phyloP scores from a whole-genome alignment of 2,797 vertebrate species.

The Synaphobranchus kaupii region DNA sequence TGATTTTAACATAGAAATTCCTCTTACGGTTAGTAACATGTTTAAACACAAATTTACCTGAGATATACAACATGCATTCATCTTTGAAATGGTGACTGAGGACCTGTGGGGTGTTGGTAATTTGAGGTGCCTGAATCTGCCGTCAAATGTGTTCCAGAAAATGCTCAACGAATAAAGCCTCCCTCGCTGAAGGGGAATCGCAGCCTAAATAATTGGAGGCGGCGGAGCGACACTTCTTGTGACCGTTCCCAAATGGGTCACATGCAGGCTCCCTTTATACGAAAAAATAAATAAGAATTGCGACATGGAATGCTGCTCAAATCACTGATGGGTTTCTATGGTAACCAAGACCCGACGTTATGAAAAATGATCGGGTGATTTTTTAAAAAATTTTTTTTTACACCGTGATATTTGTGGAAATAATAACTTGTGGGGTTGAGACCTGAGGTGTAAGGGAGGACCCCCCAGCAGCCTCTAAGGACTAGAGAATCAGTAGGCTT shows the following conservation, averaged over 20 bases:
- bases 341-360: constrained; percentile 49
- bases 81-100: not conserved
- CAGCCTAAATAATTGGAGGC: not conserved
- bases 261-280: constrained; percentile 10
- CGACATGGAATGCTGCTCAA: constrained; percentile 27
- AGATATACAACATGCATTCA: not conserved
- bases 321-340: constrained; percentile 56
- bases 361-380: constrained; percentile 38
- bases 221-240: not conserved
- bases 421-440: constrained; percentile 47
- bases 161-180: not conserved
- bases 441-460: constrained; percentile 42
- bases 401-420: not conserved
- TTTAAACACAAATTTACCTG: not conserved
- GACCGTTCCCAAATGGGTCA: constrained; percentile 18
- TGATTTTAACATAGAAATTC: not conserved
- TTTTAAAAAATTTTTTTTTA: not conserved
- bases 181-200: not conserved
- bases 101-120: not conserved
- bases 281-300: not conserved
- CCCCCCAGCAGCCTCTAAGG: constrained; percentile 30
- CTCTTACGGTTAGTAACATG: not conserved
- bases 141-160: not conserved
- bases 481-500: not conserved
- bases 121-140: not conserved